Conservation (phyloP, 2,113 vertebrate species). For the Jaculus jaculus region DNA sequence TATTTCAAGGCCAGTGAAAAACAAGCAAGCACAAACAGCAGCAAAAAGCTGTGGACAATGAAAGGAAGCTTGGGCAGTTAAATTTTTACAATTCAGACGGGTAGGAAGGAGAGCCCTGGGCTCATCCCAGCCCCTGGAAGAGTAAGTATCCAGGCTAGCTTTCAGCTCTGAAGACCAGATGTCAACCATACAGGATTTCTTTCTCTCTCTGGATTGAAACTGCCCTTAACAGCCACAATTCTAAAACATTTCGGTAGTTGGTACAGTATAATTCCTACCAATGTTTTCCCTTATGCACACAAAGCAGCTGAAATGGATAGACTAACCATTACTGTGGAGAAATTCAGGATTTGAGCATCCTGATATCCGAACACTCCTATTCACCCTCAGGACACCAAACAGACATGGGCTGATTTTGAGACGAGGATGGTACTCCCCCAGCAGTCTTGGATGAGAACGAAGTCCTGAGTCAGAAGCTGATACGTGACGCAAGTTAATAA, state of each 20-base stretch:
- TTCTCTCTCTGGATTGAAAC: neutral
- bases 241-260: neutral
- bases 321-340: neutral
- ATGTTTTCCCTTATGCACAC: neutral
- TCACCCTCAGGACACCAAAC: neutral
- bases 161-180: neutral
- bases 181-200: neutral
- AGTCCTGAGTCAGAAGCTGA: slow-evolving; percentile 52
- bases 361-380: fast-evolving
- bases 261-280: neutral
- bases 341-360: neutral
- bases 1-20: slow-evolving; percentile 37
- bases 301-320: neutral
- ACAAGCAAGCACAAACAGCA: neutral
- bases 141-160: neutral
- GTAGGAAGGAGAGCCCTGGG: neutral
- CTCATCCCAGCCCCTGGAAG: neutral
- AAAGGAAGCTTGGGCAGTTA: neutral
- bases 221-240: neutral
- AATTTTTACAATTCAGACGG: fast-evolving
- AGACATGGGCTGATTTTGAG: neutral
- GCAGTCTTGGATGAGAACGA: neutral
- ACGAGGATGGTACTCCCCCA: neutral
- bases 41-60: neutral
- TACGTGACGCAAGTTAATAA: slow-evolving; percentile 76